Conservation (phyloP, 2,113 vertebrate genomes). For the Jacana jacana region DNA sequence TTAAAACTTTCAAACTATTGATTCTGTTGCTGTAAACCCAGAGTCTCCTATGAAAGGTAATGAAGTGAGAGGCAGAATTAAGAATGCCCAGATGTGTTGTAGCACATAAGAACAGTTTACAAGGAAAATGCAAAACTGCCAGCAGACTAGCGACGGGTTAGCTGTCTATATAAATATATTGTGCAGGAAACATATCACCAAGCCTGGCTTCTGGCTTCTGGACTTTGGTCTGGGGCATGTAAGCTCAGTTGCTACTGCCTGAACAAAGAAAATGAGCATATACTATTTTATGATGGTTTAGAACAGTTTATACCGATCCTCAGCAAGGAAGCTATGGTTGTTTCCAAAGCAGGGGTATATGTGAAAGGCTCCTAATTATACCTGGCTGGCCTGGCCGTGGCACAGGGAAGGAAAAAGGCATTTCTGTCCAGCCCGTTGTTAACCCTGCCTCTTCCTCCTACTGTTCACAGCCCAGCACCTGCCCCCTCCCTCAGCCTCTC, state of each 20-base stretch:
- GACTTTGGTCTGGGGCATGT: not conserved
- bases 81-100: conserved; percentile 66
- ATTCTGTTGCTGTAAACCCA: conserved; percentile 55
- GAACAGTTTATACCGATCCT: not conserved
- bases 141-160: conserved; percentile 6
- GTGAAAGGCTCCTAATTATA: not conserved
- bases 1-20: conserved; percentile 63
- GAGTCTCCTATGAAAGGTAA: conserved; percentile 62
- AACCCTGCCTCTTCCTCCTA: not conserved
- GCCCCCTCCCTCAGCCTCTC: not conserved
- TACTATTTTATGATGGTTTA: not conserved
- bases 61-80: conserved; percentile 68
- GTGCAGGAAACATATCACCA: conserved; percentile 17
- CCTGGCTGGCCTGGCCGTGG: not conserved
- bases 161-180: conserved; percentile 52
- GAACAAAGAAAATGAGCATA: conserved; percentile 16
- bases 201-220: conserved; percentile 35
- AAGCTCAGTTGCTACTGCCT: conserved; percentile 2
- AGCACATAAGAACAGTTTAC: conserved; percentile 47
- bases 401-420: not conserved
- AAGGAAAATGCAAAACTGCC: conserved; percentile 58
- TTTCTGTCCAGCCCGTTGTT: not conserved
- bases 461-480: not conserved
- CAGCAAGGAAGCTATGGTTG: not conserved
- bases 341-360: not conserved